These are phyloP conservation scores for Apantesis nais DNA, from an alignment of 2,888 invertebrate species.

Conservation along the genomic window DNA sequence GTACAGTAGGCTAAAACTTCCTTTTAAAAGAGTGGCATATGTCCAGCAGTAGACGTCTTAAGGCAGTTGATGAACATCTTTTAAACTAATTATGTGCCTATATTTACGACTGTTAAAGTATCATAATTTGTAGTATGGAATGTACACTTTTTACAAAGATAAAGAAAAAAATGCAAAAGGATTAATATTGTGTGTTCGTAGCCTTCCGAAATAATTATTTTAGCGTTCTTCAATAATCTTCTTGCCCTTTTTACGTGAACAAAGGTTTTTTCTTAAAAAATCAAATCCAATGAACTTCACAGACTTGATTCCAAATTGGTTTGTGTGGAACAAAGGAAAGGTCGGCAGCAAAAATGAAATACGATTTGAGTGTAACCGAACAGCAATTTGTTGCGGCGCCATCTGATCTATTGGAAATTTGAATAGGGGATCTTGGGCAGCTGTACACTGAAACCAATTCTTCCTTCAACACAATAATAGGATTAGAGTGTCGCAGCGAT, in stretches of 20 bases:
- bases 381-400: conserved; percentile 52
- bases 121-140: not conserved
- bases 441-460: conserved; percentile 49
- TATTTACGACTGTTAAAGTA: not conserved
- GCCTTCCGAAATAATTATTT: not conserved
- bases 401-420: conserved; percentile 57
- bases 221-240: not conserved
- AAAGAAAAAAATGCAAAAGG: not conserved
- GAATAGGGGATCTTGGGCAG: conserved; percentile 45
- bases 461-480: conserved; percentile 46
- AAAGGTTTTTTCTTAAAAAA: not conserved
- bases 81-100: not conserved
- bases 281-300: conserved; percentile 15
- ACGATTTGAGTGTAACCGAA: conserved; percentile 39
- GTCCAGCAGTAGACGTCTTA: no score
- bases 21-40: no score
- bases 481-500: conserved; percentile 1
- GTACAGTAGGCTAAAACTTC: no score
- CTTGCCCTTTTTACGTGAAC: not conserved
- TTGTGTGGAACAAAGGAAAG: conserved; percentile 7
- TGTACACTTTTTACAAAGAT: not conserved
- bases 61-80: no score
- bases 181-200: not conserved
- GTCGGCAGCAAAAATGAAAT: conserved; percentile 6
- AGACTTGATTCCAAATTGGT: conserved; percentile 13